Conservation (phyloP, 2,113 vertebrate genomes). For the Thomomys bottae region DNA sequence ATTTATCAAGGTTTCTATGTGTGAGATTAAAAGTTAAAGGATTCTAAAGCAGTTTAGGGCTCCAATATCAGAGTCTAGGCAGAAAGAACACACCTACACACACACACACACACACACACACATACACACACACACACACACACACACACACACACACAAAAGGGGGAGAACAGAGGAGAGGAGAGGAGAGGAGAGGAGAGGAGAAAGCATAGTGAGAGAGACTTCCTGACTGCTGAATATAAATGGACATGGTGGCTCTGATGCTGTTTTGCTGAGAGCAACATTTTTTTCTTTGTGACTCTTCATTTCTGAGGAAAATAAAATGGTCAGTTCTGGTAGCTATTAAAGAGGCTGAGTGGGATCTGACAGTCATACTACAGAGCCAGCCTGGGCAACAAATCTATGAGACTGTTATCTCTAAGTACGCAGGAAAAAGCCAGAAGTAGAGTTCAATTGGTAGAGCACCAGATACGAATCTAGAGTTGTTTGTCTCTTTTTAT, state of each 20-base stretch:
- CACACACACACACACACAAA: background rate
- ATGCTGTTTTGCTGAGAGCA: background rate
- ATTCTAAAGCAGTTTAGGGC: background rate
- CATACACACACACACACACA: too few species aligned
- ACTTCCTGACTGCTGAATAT: background rate
- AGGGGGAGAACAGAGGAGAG: background rate
- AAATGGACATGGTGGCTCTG: background rate
- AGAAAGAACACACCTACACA: background rate
- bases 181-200: background rate
- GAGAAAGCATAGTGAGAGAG: background rate
- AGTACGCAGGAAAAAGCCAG: too few species aligned
- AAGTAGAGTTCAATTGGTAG: too few species aligned
- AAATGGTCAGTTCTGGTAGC: background rate
- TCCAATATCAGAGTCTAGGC: background rate
- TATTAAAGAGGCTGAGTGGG: too few species aligned
- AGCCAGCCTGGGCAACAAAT: too few species aligned
- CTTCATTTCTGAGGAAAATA: background rate
- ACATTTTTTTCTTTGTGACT: background rate
- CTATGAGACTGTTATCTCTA: too few species aligned
- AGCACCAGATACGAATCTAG: background rate
- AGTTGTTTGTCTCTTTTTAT: background rate
- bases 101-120: background rate
- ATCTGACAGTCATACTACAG: too few species aligned
- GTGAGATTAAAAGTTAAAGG: background rate
- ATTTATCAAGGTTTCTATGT: background rate